Evolutionary conservation across 2,888 invertebrate species (phyloP), one percentile per base, ranked within the genome.

Genomic region (Podotricha telesiphe): DNA sequence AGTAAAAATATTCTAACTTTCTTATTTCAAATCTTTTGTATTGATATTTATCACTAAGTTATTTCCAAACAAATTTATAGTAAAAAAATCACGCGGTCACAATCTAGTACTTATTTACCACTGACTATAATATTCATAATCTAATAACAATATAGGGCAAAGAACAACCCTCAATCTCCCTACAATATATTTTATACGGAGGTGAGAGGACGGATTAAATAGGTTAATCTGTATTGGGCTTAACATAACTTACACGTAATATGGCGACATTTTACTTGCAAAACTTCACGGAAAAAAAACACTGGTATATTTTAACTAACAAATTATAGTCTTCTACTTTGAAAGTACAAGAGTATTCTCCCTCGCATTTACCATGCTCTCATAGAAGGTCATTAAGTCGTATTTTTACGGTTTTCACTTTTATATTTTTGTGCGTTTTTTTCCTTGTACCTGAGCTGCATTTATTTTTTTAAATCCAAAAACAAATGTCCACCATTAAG

Each of bases 391-490:
- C 67, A 51, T 74, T 68, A 72, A 70, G 61, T 66, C 48, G 47
- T 58, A 64, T 65, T 68, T 74, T 72, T 70, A 72, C 58, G 69
- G 68, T 69, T 63, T 67, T 66, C 55, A 59, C 67, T 63, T 66
- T 63, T 66, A 58, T 63, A 64, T 63, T 59, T 45, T 48, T 63
- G 37, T 50, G 22, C 20, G 42, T 28, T 53, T 50, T 40, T 47
- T 45, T 53, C 42, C 55, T 68, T 51, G 55, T 65, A 69, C 69
- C 56, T 58, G 68, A 34, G 42, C 40, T 65, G 62, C 47, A 65
- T 65, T 65, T 65, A n/a, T 47, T 61, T 65, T 66, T 28, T 51
- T 66, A 51, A 53, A 65, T 65, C 55, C 51, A 15, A 65, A 64
- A 68, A 70, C 45, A 66, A 68, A 72, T 66, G 70, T 55, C 51